A percentile compares a stretch with the other conserved stretches of the same genome.
Conservation (phyloP, 2,888 invertebrate species). For the Chymomyza fuscimana region DNA sequence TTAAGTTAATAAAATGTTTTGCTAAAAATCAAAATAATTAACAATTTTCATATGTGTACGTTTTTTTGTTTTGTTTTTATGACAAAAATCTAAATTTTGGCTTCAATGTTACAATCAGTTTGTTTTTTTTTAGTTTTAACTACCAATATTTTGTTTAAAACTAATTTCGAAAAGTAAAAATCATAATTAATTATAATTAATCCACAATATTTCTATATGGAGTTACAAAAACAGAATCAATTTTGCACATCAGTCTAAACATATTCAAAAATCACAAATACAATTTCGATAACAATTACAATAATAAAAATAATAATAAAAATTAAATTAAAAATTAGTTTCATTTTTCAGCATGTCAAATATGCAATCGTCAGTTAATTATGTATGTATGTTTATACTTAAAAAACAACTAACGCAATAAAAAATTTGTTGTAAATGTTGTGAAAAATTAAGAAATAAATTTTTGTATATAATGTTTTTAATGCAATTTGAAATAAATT, state of each 20-base stretch:
- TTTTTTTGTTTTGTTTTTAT: conserved; percentile 28
- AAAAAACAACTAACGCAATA: conserved; percentile 49
- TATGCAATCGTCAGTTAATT: conserved; percentile 23
- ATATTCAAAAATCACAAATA: conserved; percentile 74
- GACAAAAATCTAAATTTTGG: conserved; percentile 6
- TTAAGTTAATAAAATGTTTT: conserved; percentile 21
- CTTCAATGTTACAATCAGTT: conserved; percentile 15
- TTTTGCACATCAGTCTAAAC: conserved; percentile 73
- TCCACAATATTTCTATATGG: conserved; percentile 34
- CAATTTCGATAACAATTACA: conserved; percentile 73
- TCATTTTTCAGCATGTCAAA: background rate
- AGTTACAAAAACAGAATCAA: conserved; percentile 60
- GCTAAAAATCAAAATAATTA: conserved; percentile 31
- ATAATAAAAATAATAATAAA: conserved; percentile 67
- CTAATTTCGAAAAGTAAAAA: conserved; percentile 50
- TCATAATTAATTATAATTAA: conserved; percentile 53
- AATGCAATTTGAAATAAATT: conserved; percentile 19
- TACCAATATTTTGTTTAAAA: conserved; percentile 18
- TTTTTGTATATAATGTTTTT: conserved; percentile 14
- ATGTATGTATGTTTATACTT: conserved; percentile 37
- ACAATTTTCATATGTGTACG: conserved; percentile 5
- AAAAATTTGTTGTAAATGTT: conserved; percentile 3
- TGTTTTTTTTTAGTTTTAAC: conserved; percentile 10
- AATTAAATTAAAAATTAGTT: conserved; percentile 51
- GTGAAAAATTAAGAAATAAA: conserved; percentile 37